phyloP scores from a whole-genome alignment of 2,797 vertebrate species.

The Spinus olivaceus region DNA sequence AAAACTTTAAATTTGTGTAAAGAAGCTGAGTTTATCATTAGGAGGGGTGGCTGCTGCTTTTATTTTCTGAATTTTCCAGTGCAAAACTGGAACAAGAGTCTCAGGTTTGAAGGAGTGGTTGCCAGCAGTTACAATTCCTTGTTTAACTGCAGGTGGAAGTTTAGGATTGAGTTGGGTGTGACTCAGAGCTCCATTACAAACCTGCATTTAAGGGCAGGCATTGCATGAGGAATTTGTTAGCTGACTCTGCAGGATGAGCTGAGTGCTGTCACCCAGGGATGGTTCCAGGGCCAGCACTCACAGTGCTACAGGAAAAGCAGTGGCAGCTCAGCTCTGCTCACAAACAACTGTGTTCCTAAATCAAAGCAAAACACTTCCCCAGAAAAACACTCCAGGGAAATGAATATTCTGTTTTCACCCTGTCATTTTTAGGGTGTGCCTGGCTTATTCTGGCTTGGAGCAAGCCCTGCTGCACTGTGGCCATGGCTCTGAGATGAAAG shows the following conservation, averaged over 20 bases:
- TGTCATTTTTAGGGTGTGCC: neutral
- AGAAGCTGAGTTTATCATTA: neutral
- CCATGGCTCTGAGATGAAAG: neutral
- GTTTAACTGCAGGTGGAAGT: neutral
- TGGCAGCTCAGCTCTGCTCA: neutral
- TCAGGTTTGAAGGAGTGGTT: neutral
- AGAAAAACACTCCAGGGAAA: neutral
- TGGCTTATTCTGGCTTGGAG: neutral
- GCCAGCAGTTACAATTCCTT: neutral
- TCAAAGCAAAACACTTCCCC: neutral
- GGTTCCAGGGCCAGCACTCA: neutral
- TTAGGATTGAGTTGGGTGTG: accelerated
- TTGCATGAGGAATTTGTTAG: neutral
- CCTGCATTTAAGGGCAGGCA: neutral
- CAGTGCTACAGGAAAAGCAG: neutral
- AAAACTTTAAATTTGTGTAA: neutral
- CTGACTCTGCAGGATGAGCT: neutral
- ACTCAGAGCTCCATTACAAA: neutral
- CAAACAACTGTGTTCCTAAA: neutral
- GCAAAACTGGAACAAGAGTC: neutral
- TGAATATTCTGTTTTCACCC: neutral
- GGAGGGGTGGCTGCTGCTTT: neutral
- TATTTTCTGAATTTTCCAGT: neutral
- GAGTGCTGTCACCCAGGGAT: neutral
- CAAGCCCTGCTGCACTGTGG: neutral